Conservation (phyloP, 2,113 vertebrate genomes). For the Lycocorax pyrrhopterus region DNA sequence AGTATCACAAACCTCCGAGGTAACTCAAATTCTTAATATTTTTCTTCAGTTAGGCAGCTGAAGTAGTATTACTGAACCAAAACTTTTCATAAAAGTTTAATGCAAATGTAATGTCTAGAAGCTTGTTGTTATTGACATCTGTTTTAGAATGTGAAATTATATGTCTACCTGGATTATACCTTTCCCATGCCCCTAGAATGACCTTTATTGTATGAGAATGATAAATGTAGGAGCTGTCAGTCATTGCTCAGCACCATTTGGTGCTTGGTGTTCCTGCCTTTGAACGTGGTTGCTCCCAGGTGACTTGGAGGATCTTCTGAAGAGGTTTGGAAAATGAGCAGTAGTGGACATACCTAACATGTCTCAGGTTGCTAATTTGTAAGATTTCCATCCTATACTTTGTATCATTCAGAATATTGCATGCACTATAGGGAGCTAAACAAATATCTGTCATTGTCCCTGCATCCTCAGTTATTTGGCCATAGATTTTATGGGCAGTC, state of each 20-base stretch:
- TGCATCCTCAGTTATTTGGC: neutral
- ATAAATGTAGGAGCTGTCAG: neutral
- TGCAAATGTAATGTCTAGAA: neutral
- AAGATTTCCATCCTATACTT: neutral
- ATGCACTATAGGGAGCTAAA: neutral
- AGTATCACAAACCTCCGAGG: conserved; percentile 91
- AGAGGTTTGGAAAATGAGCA: neutral
- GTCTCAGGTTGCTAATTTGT: neutral
- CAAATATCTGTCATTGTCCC: neutral
- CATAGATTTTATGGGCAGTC: neutral
- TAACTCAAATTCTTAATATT: conserved; percentile 48
- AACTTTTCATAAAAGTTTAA: neutral
- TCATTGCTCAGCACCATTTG: neutral
- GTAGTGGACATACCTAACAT: neutral
- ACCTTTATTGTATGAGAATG: neutral
- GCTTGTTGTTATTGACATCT: neutral
- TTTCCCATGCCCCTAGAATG: fast-evolving
- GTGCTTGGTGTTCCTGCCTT: neutral
- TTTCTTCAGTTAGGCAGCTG: neutral
- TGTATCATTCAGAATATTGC: neutral
- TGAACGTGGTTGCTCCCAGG: neutral
- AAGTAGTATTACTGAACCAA: neutral
- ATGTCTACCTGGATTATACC: neutral
- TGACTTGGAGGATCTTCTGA: neutral
- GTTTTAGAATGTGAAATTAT: neutral